Conservation (phyloP, 2,888 invertebrate genomes). For the Camptogramma bilineatum region DNA sequence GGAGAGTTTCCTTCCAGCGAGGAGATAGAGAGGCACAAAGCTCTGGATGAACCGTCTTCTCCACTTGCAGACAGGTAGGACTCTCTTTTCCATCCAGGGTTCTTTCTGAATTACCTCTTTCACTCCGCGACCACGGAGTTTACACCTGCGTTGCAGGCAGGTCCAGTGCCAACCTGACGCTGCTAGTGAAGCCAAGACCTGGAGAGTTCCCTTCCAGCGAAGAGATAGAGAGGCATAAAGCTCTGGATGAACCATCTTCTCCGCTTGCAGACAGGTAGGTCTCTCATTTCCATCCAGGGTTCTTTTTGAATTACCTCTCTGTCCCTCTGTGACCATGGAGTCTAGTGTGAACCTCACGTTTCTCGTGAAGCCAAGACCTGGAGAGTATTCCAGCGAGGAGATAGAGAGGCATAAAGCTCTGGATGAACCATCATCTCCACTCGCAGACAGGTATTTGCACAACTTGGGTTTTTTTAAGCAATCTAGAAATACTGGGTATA, state of each 20-base stretch:
- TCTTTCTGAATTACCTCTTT: too few relatives aligned
- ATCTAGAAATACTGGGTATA: too few relatives aligned
- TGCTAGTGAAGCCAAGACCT: conserved; percentile 83
- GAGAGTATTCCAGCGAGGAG: conserved; percentile 92
- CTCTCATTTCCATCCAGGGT: too few relatives aligned
- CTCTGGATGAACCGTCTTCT: conserved; percentile 77
- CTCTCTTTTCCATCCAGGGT: too few relatives aligned
- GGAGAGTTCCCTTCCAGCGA: conserved; percentile 92
- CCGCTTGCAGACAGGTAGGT: conserved; percentile 76
- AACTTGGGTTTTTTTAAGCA: too few relatives aligned
- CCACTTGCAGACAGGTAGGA: conserved; percentile 76
- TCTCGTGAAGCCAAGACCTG: conserved; percentile 85
- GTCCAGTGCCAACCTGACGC: conserved; percentile 75
- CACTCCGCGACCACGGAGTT: conserved; percentile 92
- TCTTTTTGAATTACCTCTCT: too few relatives aligned
- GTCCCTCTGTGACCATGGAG: conserved; percentile 92
- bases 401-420: conserved; percentile 85
- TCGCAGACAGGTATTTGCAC: conserved; percentile 71
- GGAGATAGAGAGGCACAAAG: conserved; percentile 88
- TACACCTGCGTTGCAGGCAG: conserved; percentile 95
- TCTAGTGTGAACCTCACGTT: conserved; percentile 74
- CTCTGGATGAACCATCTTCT: conserved; percentile 77
- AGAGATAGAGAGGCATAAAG: conserved; percentile 88
- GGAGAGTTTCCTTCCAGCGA: conserved; percentile 92
- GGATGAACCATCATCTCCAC: conserved; percentile 78